phyloP scores from a whole-genome alignment of 1,140 invertebrate genomes.

The Calosoma granatense region DNA sequence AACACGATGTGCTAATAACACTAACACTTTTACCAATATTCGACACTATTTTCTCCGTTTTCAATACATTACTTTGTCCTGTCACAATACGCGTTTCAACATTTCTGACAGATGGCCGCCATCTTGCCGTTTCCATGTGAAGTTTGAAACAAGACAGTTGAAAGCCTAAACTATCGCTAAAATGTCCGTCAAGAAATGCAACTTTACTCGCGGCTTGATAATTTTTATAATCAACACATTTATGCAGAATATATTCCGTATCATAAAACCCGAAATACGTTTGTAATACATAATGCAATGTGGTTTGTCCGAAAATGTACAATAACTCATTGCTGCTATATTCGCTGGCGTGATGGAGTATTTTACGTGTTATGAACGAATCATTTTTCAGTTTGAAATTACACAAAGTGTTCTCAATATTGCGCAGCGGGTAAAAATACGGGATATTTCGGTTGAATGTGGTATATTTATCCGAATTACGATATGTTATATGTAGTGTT shows the following conservation, averaged over 20 bases:
- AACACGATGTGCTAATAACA: slow-evolving; percentile 27
- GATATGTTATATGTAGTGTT: slow-evolving; percentile 29
- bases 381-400: neutral
- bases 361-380: neutral
- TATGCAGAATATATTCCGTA: slow-evolving; percentile 26
- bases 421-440: slow-evolving; percentile 7
- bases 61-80: slow-evolving; percentile 9
- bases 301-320: slow-evolving; percentile 26
- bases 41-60: neutral
- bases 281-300: slow-evolving; percentile 33
- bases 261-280: slow-evolving; percentile 33
- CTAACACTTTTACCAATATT: neutral
- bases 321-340: neutral
- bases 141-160: slow-evolving; percentile 33
- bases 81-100: slow-evolving; percentile 6
- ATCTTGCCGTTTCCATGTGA: slow-evolving; percentile 19
- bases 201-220: slow-evolving; percentile 36
- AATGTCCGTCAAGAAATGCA: slow-evolving; percentile 33
- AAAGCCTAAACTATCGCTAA: slow-evolving; percentile 35
- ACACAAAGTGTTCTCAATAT: neutral
- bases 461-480: neutral
- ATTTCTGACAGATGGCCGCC: slow-evolving; percentile 5
- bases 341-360: neutral
- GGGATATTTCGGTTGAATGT: neutral
- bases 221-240: slow-evolving; percentile 33